These are phyloP conservation scores for Sula dactylatra DNA, from an alignment of 2,113 vertebrate genomes.

Conservation along the genomic window DNA sequence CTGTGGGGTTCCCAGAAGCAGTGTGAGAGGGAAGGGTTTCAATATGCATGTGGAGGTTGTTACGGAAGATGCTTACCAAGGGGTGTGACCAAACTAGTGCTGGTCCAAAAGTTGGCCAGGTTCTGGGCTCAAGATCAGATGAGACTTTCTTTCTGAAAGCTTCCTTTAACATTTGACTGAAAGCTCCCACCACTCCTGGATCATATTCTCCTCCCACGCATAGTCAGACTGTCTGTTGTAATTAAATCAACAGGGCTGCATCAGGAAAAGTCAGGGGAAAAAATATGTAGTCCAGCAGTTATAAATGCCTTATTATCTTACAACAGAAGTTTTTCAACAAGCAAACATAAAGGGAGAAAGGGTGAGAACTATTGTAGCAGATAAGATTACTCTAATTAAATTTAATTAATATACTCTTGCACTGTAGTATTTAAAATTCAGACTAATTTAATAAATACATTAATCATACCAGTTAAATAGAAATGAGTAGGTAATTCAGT, in stretches of 20 bases:
- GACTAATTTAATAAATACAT: conserved; percentile 36
- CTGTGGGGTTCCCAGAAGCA: not conserved
- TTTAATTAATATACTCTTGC: conserved; percentile 34
- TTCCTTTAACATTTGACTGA: not conserved
- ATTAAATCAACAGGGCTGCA: not conserved
- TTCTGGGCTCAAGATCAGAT: not conserved
- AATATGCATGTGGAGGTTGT: accelerated
- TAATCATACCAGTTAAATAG: conserved; percentile 2
- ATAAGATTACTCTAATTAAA: conserved; percentile 41
- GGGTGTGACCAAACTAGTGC: accelerated
- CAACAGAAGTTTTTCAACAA: not conserved
- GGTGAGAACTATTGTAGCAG: not conserved
- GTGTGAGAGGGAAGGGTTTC: not conserved
- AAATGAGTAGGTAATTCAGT: conserved; percentile 10
- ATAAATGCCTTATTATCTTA: not conserved
- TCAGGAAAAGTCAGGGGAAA: not conserved
- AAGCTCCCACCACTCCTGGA: not conserved
- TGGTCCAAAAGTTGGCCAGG: accelerated
- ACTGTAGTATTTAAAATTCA: not conserved
- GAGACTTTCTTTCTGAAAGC: not conserved
- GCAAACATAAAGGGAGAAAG: not conserved
- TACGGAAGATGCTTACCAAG: not conserved
- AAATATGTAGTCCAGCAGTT: not conserved
- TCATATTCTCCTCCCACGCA: not conserved
- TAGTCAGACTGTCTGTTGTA: not conserved